Percentiles rank a stretch among this genome's conserved stretches.
Evolutionary conservation across 1,140 invertebrate species (phyloP).

Genomic region (Macrostomum lignano): DNA sequence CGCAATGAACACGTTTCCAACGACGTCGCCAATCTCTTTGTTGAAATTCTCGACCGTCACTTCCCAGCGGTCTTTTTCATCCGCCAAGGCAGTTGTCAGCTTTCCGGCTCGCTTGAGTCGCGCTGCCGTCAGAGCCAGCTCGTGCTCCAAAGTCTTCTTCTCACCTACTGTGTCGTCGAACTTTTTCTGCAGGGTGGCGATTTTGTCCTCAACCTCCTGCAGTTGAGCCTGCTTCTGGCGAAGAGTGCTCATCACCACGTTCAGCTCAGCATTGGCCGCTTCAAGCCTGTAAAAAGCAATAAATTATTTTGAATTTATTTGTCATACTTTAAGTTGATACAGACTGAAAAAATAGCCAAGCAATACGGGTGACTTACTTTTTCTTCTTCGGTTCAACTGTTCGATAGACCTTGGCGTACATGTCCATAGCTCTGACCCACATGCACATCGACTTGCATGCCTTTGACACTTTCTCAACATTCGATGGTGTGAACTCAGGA

Average conservation of each 20-base stretch:
- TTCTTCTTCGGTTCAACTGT: conserved; percentile 39
- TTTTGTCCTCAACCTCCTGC: conserved; percentile 24
- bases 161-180: conserved; percentile 32
- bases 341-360: background rate
- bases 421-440: conserved; percentile 28
- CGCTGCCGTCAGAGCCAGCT: conserved; percentile 42
- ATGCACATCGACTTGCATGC: conserved; percentile 26
- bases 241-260: conserved; percentile 18
- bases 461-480: conserved; percentile 23
- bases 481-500: conserved; percentile 32
- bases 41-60: conserved; percentile 36
- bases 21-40: conserved; percentile 19
- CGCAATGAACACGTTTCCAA: conserved; percentile 28
- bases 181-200: conserved; percentile 23
- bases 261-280: conserved; percentile 24
- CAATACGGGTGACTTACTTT: conserved; percentile 30
- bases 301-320: too few relatives aligned
- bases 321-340: too few relatives aligned
- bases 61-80: conserved; percentile 52
- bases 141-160: conserved; percentile 33
- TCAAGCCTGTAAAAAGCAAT: conserved; percentile 34
- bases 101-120: conserved; percentile 46
- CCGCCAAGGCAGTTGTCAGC: conserved; percentile 48
- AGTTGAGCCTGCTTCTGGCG: conserved; percentile 25
- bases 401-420: conserved; percentile 19